phyloP scores from a whole-genome alignment of 1,140 invertebrate genomes.

The Polypedilum vanderplanki region DNA sequence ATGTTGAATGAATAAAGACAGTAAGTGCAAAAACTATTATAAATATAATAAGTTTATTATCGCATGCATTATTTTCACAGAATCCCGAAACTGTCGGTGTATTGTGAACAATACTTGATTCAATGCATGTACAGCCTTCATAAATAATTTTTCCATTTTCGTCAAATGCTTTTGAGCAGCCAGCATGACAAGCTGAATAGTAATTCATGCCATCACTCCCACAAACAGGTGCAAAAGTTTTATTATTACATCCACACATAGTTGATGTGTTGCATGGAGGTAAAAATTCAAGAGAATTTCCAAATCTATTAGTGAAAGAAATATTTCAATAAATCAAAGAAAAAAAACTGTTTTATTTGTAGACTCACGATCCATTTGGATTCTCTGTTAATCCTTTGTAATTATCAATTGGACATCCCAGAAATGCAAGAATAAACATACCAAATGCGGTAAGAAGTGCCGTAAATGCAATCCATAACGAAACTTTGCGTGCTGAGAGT shows the following conservation, averaged over 20 bases:
- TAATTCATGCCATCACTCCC: conserved; percentile 72
- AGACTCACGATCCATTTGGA: conserved; percentile 34
- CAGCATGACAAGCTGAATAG: conserved; percentile 82
- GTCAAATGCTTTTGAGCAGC: conserved; percentile 61
- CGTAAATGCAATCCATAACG: conserved; percentile 83
- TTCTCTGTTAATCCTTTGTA: conserved; percentile 56
- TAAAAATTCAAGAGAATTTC: conserved; percentile 47
- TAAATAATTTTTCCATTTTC: conserved; percentile 62
- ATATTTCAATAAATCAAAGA: not conserved
- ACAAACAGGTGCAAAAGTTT: conserved; percentile 76
- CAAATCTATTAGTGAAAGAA: not conserved
- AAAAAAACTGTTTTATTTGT: conserved; percentile 24
- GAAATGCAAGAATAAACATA: conserved; percentile 81
- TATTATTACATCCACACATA: conserved; percentile 64
- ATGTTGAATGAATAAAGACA: conserved; percentile 86
- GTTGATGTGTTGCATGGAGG: conserved; percentile 54
- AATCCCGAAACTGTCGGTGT: conserved; percentile 56
- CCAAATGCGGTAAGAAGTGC: conserved; percentile 77
- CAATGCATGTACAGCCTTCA: conserved; percentile 69
- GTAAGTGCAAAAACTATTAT: conserved; percentile 79
- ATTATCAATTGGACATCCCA: conserved; percentile 79
- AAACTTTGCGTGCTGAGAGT: conserved; percentile 76
- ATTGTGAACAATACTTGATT: conserved; percentile 35
- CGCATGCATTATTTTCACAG: conserved; percentile 65
- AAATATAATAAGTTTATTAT: conserved; percentile 67